Base-by-base conservation (phyloP, 2,113 vertebrate genomes). In the Okapia johnstoni region DNA sequence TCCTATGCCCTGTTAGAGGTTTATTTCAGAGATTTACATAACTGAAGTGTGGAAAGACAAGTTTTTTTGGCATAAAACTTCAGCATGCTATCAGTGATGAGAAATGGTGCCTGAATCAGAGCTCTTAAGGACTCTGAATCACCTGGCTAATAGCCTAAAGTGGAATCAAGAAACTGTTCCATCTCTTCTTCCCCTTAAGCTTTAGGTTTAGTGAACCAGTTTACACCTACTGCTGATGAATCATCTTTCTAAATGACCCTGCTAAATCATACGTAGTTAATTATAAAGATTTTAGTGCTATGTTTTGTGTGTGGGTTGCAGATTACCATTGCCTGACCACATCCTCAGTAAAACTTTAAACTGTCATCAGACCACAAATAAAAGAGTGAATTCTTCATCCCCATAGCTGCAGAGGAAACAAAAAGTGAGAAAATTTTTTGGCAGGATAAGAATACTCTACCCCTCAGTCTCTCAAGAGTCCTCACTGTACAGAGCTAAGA, bases 211-310 rank as follows among this genome's bases (percentile, higher is more conserved):
- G 88, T 63, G 81, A 96, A 81, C 87, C 48, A 57, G 83, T 93
- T 98, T 94, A 92, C 85, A 97, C 94, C 97, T 91, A 95, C 93
- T 58, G 79, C 88, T 50, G 94, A 84, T 98, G 98, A 98, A 88
- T 98, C 97, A 97, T 93, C 88, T 85, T 76, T 86, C 33, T 86
- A 95, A 96, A 97, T 80, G 96, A 93, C 93, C 91, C 80, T 73
- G 81, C 85, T 97, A 96, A 93, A 93, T 95, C 96, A 79, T 61
- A 73, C 40, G 28, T 79, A 76, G 46, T 88, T 97, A 97, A 96
- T 93, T 95, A 97, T 76, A 77, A 93, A 83, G 92, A 97, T 83
- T 92, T 96, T n/a, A 89, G 79, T 43, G 70, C 36, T 80, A 33
- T 33, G 50, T 79, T 81, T 85, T 83, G 88, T 84, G 92, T 81